Evolutionary conservation across 2,113 vertebrate species (phyloP), one percentile per base, ranked within the genome.

Genomic region (Macquaria australasica): DNA sequence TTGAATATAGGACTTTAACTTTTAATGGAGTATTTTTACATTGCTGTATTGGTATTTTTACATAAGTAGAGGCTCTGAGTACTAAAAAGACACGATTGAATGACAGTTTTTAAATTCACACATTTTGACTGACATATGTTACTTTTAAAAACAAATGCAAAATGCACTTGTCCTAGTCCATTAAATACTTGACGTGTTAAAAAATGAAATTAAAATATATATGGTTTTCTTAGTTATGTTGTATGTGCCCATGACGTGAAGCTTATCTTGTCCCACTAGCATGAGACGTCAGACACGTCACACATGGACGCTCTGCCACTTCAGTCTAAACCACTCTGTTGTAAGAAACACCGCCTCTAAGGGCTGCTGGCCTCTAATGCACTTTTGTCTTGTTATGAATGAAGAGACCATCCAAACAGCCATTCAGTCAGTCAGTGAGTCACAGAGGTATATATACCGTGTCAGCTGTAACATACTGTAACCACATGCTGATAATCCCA

Each of bases 381-480:
- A 37, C 73, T 75, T 9, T 67, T 48, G 68, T 68, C 11, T 66
- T 45, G 50, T 87, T 79, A 73, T 91, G 85, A 91, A 91, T 88
- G 80, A 56, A 83, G 16, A 73, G 25, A 31, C 25, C 34, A 34
- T 58, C 72, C 71, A 75, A 68, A 56, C 51, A 62, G 69, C 1
- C 55, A 59, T 55, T 71, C 82, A 88, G 48, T 63, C 72, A 85
- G 69, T 69, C 66, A 69, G 67, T 72, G 75, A 87, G 70, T 84
- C 84, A 87, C n/a, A 69, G 37, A 73, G 37, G 77, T 82, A 74
- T 86, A 84, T 69, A 84, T 81, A 84, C 87, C 77, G 21, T 88
- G 81, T 95, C 92, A 89, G 79, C 87, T 90, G 88, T 91, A 90
- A 83, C 94, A 92, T 90, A 91, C 87, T 93, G 91, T 94, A 90